Conservation (phyloP, 2,888 invertebrate species). For the Scotopteryx bipunctaria region DNA sequence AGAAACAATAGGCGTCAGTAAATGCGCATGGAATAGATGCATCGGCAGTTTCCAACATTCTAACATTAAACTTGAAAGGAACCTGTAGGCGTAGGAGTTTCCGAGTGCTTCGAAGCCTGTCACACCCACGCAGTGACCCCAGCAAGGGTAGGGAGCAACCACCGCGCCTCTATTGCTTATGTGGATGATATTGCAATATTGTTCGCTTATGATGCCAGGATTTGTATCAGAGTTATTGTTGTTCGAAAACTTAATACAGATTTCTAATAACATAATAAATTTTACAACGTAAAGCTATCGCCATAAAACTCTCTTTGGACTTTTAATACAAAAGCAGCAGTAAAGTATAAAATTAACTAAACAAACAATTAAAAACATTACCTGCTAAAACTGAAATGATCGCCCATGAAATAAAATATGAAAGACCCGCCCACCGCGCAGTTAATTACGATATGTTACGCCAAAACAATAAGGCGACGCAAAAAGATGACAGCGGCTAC, state of each 20-base stretch:
- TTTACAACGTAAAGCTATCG: too few relatives aligned
- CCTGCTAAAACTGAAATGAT: conserved; percentile 19
- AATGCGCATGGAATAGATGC: conserved; percentile 27
- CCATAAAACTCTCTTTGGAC: too few relatives aligned
- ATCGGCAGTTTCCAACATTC: conserved; percentile 33
- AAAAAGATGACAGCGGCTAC: conserved; percentile 62
- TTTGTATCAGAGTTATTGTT: background rate
- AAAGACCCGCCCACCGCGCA: conserved; percentile 21
- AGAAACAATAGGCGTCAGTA: conserved; percentile 41
- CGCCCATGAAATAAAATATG: conserved; percentile 29
- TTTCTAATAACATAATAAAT: background rate
- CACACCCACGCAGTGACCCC: conserved; percentile 72
- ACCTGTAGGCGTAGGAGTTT: conserved; percentile 70
- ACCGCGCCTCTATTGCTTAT: conserved; percentile 38
- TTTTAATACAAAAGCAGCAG: too few relatives aligned
- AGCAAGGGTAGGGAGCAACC: conserved; percentile 53
- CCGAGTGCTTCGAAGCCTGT: conserved; percentile 53
- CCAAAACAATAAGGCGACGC: conserved; percentile 39
- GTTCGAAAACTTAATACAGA: background rate
- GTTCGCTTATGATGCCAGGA: conserved; percentile 1
- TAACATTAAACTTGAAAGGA: conserved; percentile 59
- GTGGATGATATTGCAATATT: conserved; percentile 43
- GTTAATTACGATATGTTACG: conserved; percentile 36
- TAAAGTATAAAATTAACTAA: background rate
- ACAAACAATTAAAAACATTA: conserved; percentile 9